Evolutionary conservation across 2,888 invertebrate species (phyloP), one percentile per base, ranked within the genome.

Genomic region (Tyria jacobaeae): DNA sequence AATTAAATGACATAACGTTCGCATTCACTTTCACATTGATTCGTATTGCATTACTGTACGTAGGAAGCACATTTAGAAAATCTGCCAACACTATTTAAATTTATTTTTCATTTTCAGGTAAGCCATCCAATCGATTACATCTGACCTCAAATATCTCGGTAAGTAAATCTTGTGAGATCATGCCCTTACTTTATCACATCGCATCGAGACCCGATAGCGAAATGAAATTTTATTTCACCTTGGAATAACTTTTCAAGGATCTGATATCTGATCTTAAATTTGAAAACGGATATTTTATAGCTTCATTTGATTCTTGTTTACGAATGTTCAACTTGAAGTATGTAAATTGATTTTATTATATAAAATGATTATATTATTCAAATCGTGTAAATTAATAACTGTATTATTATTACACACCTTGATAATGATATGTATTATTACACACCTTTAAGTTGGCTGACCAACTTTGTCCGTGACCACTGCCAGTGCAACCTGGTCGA

Each of bases 71-170:
- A 44, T 21, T 21, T 17, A 21, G 12, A 21, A 44, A 44, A 44
- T 21, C 21, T 21, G 7, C 10, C 37, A 15, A 1, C 3, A 31
- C 31, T 44, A 27, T 37, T 41, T 27, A 24, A 9, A 4, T 17
- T 7, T 0, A 31, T 53, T 58, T 65, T 54, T 15, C 39, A 15
- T 65, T 76, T 62, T 7, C 76, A 75, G 74, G 74, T 75, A 75
- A 31, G 71, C 61, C 35, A 21, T 44, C 25, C 35, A 17, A 35
- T 25, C 35, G 51, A 49, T 54, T 54, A 31, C 54, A 31, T 27
- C 34, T 10, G 52, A 37, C 24, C 59, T 14, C 47, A 37, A 52
- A 7, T 48, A 48, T 12, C 27, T 3, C 27, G 3, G 60, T 54
- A 48, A 60, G 54, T 54, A 39, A 54, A 53, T 27, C 17, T 59